Percentiles rank a stretch among this genome's conserved stretches.
phyloP scores from a whole-genome alignment of 2,888 invertebrate species.

The Cartodere bifasciata region DNA sequence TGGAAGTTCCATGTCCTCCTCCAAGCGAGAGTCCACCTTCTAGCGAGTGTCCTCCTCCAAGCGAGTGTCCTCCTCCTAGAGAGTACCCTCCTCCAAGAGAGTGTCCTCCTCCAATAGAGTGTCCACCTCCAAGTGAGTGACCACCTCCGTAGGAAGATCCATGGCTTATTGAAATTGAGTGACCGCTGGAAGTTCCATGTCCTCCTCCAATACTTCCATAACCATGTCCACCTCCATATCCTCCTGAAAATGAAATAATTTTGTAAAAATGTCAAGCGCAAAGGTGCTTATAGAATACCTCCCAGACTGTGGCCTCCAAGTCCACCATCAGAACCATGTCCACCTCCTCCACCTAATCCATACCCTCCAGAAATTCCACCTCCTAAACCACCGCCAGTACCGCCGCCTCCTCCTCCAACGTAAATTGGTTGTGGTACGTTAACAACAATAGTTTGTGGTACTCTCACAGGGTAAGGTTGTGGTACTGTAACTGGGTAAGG shows the following conservation, averaged over 20 bases:
- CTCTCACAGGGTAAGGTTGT: constrained; percentile 21
- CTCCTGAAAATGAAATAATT: constrained; percentile 29
- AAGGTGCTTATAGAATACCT: constrained; percentile 10
- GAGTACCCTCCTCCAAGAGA: constrained; percentile 4
- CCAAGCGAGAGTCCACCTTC: no score
- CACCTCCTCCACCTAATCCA: constrained; percentile 14
- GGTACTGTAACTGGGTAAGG: constrained; percentile 18
- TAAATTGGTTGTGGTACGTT: constrained; percentile 41
- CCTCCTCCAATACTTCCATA: constrained; percentile 1
- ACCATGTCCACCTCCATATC: constrained; percentile 30
- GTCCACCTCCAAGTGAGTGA: constrained; percentile 3
- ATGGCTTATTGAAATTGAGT: no score
- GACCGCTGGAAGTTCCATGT: constrained; percentile 4
- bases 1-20: constrained; percentile 5
- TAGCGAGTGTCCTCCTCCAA: not conserved
- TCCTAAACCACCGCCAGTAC: constrained; percentile 13
- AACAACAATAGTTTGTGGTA: constrained; percentile 37
- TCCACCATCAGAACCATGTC: constrained; percentile 13
- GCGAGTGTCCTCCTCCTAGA: constrained; percentile 1
- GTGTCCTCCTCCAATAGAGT: constrained; percentile 3
- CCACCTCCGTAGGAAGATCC: constrained; percentile 6
- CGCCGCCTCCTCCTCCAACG: constrained; percentile 21
- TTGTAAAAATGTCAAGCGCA: constrained; percentile 6
- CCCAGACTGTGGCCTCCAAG: constrained; percentile 14
- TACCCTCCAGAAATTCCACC: constrained; percentile 16